Base-by-base conservation (phyloP, 2,113 vertebrate genomes). In the Orientallactaga bullata region DNA sequence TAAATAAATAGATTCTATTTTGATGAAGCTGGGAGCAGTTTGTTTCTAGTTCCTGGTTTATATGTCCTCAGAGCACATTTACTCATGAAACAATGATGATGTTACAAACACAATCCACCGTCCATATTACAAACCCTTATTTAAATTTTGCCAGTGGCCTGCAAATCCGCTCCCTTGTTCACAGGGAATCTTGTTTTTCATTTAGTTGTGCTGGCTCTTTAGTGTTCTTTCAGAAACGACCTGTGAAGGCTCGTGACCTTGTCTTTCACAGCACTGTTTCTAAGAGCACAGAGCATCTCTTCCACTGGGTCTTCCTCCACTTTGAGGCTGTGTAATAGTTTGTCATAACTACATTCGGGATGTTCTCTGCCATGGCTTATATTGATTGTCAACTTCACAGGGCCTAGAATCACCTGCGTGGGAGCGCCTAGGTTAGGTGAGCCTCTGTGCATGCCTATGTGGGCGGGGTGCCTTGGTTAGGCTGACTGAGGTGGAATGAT, bases 1-100 rank as follows among this genome's bases (percentile, higher is more conserved):
- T 86, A 76, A 47, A 93, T 51, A 72, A n/a, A 39, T 72, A 39
- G 91, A 13, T 12, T 55, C 12, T 55, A 55, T 55, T 55, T 55
- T 55, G 12, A 55, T 55, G 7, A 55, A 55, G 55, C 55, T 63
- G 76, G 71, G 47, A 47, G 37, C 2, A 55, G 16, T 73, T 68
- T n/a, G 30, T 86, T 65, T 47, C 30, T 81, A 80, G 23, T 11
- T 23, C 21, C 18, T 26, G 73, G 12, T 51, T 30, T 72, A 5
- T 30, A 21, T 94, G 90, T 87, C 76, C 84, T 79, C 69, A 88
- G 58, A 63, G 65, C 42, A 65, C 7, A 68, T 20, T 83, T 23
- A 47, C 30, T 90, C 32, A 83, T 2, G 3, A 42, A 74, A 65
- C 61, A 88, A 30, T 61, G 63, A 87, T 77, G 61, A 93, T 71